A percentile compares a stretch with the other conserved stretches of the same genome.
phyloP scores from a whole-genome alignment of 2,888 invertebrate species.

The Brassicogethes aeneus region DNA sequence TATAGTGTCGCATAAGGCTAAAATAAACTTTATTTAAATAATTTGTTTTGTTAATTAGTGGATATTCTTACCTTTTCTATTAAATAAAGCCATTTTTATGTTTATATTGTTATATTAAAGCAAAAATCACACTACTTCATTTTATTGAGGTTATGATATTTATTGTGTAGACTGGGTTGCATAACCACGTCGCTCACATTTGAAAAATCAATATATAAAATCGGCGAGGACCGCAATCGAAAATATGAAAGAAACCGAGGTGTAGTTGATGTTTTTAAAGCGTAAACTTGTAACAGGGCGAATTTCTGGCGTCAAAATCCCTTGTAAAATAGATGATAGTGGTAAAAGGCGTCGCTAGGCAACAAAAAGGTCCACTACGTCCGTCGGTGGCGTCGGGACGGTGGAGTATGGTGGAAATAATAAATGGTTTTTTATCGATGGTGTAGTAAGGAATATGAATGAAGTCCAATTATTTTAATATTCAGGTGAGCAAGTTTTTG shows the following conservation, averaged over 20 bases:
- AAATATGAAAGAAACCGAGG: too few relatives aligned
- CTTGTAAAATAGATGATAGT: too few relatives aligned
- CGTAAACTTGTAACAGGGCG: too few relatives aligned
- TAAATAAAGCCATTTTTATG: constrained; percentile 16
- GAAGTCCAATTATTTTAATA: constrained; percentile 78
- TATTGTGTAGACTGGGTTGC: not conserved
- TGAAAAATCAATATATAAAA: not conserved
- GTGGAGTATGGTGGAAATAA: not conserved
- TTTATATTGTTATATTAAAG: constrained; percentile 1
- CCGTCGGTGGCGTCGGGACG: not conserved
- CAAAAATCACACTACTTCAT: not conserved
- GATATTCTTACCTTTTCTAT: constrained; percentile 15
- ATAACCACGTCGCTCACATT: not conserved
- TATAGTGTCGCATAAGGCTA: constrained; percentile 20
- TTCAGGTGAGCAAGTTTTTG: constrained; percentile 67
- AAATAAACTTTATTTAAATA: constrained; percentile 11
- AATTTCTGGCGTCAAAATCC: too few relatives aligned
- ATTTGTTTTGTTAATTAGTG: not conserved
- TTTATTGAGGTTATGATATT: not conserved
- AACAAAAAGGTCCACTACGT: not conserved
- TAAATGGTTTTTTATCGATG: constrained; percentile 1
- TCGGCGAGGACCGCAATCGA: too few relatives aligned
- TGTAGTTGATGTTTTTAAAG: too few relatives aligned
- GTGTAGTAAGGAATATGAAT: constrained; percentile 61
- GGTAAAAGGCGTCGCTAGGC: not conserved